These are phyloP conservation scores for Alectoris magna DNA, from an alignment of 2,797 vertebrate genomes.

Conservation along the genomic window DNA sequence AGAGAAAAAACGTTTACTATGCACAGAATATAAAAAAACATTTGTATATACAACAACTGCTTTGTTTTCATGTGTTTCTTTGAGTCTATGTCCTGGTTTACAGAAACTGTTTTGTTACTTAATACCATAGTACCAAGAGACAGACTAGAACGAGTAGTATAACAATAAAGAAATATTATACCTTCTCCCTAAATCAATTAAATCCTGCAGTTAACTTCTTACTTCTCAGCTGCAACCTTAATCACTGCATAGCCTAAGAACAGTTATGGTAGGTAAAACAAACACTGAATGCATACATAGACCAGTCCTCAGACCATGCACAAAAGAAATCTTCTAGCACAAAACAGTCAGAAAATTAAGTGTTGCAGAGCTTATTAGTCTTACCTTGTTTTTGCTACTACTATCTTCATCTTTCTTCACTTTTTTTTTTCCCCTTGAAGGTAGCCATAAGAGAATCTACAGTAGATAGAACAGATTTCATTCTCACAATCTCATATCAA, in stretches of 20 bases:
- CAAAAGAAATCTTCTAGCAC: not conserved
- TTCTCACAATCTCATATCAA: rapidly evolving
- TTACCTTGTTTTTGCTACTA: not conserved
- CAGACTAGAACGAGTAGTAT: not conserved
- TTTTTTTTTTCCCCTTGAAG: not conserved
- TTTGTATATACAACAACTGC: not conserved
- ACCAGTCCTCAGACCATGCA: not conserved
- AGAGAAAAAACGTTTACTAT: not conserved
- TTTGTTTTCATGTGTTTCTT: not conserved
- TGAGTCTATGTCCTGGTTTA: not conserved
- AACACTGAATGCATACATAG: not conserved
- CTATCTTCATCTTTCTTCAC: not conserved
- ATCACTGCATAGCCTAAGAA: not conserved
- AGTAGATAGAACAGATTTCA: not conserved
- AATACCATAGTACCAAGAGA: not conserved
- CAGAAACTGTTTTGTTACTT: not conserved
- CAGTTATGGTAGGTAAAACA: not conserved
- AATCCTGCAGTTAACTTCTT: not conserved
- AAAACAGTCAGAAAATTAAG: rapidly evolving
- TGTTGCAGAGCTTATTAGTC: not conserved
- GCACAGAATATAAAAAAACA: not conserved
- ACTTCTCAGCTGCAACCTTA: not conserved
- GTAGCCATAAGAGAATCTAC: not conserved
- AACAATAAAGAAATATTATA: not conserved
- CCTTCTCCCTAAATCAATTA: not conserved